Conservation (phyloP, 2,113 vertebrate species). For the Ibidorhyncha struthersii region DNA sequence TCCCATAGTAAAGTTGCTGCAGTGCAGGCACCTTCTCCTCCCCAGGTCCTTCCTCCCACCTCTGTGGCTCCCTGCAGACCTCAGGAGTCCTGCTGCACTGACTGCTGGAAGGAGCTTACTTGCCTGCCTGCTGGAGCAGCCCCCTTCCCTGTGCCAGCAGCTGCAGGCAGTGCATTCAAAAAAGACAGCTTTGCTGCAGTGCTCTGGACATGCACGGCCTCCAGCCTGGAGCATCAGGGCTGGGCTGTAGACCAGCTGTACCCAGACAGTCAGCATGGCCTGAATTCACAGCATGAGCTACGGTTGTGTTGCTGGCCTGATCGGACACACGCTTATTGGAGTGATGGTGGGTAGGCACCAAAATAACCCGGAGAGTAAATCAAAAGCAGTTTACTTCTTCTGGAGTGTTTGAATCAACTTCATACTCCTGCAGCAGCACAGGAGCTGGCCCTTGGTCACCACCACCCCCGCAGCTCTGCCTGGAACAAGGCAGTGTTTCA, state of each 20-base stretch:
- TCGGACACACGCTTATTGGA: accelerated
- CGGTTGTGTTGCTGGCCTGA: neutral
- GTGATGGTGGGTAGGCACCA: neutral
- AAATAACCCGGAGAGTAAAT: neutral
- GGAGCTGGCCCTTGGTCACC: accelerated
- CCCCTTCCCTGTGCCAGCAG: neutral
- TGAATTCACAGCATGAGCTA: neutral
- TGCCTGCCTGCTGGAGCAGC: neutral
- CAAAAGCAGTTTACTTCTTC: neutral
- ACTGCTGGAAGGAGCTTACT: neutral
- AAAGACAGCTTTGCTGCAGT: neutral
- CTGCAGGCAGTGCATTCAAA: neutral
- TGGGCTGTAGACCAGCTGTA: accelerated
- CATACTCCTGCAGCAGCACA: accelerated
- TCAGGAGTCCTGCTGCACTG: neutral
- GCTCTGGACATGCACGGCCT: accelerated
- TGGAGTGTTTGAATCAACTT: neutral
- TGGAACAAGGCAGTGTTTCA: neutral
- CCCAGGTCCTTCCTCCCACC: neutral
- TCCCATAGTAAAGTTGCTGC: neutral
- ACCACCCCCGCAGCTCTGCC: neutral
- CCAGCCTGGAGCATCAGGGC: neutral
- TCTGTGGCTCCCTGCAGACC: neutral
- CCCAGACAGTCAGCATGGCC: accelerated
- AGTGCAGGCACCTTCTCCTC: neutral